Evolutionary conservation across 2,888 invertebrate genomes (phyloP).

Genomic region (Anagyrus pseudococci): DNA sequence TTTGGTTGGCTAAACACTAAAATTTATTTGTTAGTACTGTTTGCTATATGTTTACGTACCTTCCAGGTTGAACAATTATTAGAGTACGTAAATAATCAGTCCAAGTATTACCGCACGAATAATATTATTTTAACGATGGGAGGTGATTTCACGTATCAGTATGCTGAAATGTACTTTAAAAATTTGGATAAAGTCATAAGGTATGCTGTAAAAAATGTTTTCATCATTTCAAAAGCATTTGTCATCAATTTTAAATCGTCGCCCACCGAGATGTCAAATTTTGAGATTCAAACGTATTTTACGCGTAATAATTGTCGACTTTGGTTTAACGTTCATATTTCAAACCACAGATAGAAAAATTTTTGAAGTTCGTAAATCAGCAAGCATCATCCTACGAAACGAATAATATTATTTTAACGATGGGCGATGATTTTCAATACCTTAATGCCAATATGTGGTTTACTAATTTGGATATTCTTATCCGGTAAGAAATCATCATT

Average conservation of each 20-base stretch:
- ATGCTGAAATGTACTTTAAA: conserved; percentile 80
- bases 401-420: conserved; percentile 81
- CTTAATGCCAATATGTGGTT: conserved; percentile 83
- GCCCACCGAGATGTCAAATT: not conserved
- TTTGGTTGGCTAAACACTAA: not conserved
- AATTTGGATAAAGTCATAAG: conserved; percentile 87
- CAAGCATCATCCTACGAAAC: conserved; percentile 71
- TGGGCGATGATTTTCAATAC: conserved; percentile 93
- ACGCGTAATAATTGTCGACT: not conserved
- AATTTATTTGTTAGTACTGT: too few relatives aligned
- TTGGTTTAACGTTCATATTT: not conserved
- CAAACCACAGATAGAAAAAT: not conserved
- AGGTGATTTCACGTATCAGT: conserved; percentile 87
- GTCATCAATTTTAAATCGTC: not conserved
- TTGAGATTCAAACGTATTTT: not conserved
- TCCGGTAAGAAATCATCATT: conserved; percentile 64
- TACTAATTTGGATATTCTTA: conserved; percentile 84
- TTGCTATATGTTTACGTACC: too few relatives aligned
- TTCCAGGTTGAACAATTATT: not conserved
- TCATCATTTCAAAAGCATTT: not conserved
- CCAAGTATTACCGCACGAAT: conserved; percentile 69
- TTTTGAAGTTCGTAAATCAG: conserved; percentile 45
- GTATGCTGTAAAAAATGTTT: conserved; percentile 52
- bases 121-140: conserved; percentile 90
- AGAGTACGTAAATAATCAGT: conserved; percentile 61